Conservation (phyloP, 2,797 vertebrate species). For the Pseudochaenichthys georgianus region DNA sequence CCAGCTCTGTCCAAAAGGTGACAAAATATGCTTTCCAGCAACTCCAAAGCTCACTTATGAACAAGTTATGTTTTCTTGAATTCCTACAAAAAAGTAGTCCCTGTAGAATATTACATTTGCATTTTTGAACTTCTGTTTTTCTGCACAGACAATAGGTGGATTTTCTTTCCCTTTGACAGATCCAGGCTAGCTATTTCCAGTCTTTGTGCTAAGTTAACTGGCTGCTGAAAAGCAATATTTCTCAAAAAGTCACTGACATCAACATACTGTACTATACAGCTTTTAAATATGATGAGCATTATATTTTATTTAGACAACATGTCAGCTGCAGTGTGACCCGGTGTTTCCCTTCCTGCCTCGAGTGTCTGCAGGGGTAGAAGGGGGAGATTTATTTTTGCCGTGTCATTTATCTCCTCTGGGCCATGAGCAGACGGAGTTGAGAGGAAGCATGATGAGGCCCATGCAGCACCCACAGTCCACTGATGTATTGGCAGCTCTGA, state of each 20-base stretch:
- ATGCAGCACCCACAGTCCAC: slow-evolving; percentile 21
- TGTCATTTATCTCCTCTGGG: slow-evolving; percentile 75
- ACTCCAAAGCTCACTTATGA: too few relatives aligned
- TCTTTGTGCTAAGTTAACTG: slow-evolving; percentile 8
- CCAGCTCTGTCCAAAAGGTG: too few relatives aligned
- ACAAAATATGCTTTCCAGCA: too few relatives aligned
- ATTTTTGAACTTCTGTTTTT: too few relatives aligned
- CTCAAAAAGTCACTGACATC: slow-evolving; percentile 1
- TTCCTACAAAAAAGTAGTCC: too few relatives aligned
- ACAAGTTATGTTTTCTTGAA: too few relatives aligned
- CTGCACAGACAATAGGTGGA: neutral
- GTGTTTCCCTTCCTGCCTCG: slow-evolving; percentile 59
- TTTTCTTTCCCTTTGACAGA: neutral
- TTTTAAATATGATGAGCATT: slow-evolving; percentile 29
- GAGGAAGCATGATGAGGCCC: slow-evolving; percentile 63
- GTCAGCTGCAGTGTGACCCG: slow-evolving; percentile 44
- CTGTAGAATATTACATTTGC: too few relatives aligned
- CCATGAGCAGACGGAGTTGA: slow-evolving; percentile 56
- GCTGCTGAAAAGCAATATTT: neutral
- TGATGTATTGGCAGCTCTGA: slow-evolving; percentile 34
- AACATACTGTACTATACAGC: neutral
- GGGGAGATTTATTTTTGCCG: slow-evolving; percentile 46
- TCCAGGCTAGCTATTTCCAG: neutral
- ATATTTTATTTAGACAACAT: slow-evolving; percentile 48
- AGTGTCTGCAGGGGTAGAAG: slow-evolving; percentile 41